A percentile compares a stretch with the other conserved stretches of the same genome.
phyloP scores from a whole-genome alignment of 1,140 invertebrate species.

The Drosophila carrolli region DNA sequence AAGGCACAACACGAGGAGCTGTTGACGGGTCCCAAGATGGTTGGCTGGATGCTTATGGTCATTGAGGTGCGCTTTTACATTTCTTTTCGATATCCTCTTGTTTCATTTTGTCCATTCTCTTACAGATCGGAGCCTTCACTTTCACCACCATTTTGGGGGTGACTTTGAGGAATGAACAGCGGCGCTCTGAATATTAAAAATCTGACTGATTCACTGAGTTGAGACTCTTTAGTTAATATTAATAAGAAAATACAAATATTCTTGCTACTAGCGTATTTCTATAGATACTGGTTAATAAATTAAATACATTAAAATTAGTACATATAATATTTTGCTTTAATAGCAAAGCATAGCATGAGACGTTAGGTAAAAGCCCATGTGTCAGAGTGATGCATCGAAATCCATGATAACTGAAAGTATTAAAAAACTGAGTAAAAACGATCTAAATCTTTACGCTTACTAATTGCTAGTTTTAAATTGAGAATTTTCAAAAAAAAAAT shows the following conservation, averaged over 20 bases:
- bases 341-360: too few relatives aligned
- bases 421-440: too few relatives aligned
- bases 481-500: too few relatives aligned
- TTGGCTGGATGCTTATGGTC: constrained; percentile 58
- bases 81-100: not conserved
- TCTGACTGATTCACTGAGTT: not conserved
- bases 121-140: constrained; percentile 51
- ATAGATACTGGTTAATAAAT: constrained; percentile 6
- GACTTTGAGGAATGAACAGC: constrained; percentile 60
- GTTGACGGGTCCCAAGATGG: constrained; percentile 39
- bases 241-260: too few relatives aligned
- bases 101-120: not conserved
- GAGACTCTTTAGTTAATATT: too few relatives aligned
- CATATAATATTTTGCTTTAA: too few relatives aligned
- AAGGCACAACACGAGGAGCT: constrained; percentile 24
- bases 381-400: too few relatives aligned
- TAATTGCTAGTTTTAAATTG: too few relatives aligned
- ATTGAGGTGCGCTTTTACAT: constrained; percentile 50
- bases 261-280: not conserved
- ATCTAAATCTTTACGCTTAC: too few relatives aligned
- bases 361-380: too few relatives aligned
- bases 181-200: constrained; percentile 56
- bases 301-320: not conserved
- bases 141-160: constrained; percentile 60
- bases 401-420: too few relatives aligned